Percentiles rank a stretch among this genome's conserved stretches.
phyloP scores from a whole-genome alignment of 2,113 vertebrate genomes.

The Henicopernis longicauda region DNA sequence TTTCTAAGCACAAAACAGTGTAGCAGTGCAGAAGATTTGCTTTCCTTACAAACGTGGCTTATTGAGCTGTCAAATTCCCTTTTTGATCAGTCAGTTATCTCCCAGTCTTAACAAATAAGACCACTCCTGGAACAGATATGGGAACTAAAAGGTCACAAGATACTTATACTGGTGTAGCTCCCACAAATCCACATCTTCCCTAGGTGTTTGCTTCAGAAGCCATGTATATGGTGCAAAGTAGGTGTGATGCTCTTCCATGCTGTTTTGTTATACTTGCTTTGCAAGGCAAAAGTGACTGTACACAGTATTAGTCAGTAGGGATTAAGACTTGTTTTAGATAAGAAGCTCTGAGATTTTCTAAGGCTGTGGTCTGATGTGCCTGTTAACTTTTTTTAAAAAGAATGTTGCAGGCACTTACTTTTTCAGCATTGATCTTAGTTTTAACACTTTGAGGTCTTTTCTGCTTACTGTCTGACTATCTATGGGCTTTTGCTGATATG shows the following conservation, averaged over 20 bases:
- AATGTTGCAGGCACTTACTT: neutral
- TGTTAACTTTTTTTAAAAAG: neutral
- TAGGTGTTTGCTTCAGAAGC: neutral
- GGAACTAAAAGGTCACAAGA: neutral
- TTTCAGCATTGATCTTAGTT: neutral
- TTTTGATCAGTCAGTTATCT: neutral
- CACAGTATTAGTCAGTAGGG: neutral
- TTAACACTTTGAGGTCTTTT: neutral
- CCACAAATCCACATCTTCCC: neutral
- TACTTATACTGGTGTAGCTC: neutral
- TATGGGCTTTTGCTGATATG: neutral
- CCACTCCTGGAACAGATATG: fast-evolving
- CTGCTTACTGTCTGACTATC: neutral
- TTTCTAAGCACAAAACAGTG: neutral
- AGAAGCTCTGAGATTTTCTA: neutral
- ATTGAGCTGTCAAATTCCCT: neutral
- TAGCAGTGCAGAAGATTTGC: neutral
- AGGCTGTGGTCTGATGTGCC: neutral
- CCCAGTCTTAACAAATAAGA: neutral
- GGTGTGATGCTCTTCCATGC: neutral
- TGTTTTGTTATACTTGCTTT: neutral
- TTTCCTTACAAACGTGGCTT: neutral
- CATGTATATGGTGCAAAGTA: fast-evolving
- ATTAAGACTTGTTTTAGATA: neutral
- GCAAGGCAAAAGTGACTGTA: neutral